phyloP scores from a whole-genome alignment of 2,888 invertebrate genomes.

The Dolichopus griseipennis region DNA sequence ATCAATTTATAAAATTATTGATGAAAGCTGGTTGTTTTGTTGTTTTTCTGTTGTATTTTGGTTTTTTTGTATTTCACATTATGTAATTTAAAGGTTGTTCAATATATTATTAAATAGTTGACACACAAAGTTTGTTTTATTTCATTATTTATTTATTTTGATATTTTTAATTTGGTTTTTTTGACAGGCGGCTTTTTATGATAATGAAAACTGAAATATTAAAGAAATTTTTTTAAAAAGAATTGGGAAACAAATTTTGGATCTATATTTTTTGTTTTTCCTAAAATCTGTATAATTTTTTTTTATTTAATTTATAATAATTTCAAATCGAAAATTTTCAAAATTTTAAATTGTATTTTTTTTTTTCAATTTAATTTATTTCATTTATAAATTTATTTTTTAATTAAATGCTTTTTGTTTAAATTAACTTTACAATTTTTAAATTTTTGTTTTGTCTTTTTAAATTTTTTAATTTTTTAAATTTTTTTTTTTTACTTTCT shows the following conservation, averaged over 20 bases:
- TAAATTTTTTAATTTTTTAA: conserved; percentile 43
- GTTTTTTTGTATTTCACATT: background rate
- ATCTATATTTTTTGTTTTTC: conserved; percentile 13
- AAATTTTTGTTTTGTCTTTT: conserved; percentile 26
- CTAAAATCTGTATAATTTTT: conserved; percentile 12
- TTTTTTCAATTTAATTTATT: conserved; percentile 22
- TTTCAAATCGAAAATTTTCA: conserved; percentile 23
- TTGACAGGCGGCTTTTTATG: background rate
- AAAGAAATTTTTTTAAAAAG: background rate
- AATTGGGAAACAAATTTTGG: background rate
- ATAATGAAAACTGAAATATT: background rate
- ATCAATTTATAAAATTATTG: conserved; percentile 3
- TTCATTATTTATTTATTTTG: background rate
- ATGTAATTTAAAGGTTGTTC: background rate
- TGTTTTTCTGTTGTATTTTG: background rate
- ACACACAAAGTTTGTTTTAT: conserved; percentile 1
- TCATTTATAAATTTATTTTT: conserved; percentile 28
- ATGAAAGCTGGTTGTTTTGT: background rate
- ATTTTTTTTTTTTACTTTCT: conserved; percentile 43
- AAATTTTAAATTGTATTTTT: conserved; percentile 26
- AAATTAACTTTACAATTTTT: conserved; percentile 38
- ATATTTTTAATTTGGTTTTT: background rate
- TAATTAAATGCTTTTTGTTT: conserved; percentile 27
- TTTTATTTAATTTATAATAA: no score
- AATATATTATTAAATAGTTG: background rate